Evolutionary conservation across 2,888 invertebrate species (phyloP).

Genomic region (Cerceris ruficornis): DNA sequence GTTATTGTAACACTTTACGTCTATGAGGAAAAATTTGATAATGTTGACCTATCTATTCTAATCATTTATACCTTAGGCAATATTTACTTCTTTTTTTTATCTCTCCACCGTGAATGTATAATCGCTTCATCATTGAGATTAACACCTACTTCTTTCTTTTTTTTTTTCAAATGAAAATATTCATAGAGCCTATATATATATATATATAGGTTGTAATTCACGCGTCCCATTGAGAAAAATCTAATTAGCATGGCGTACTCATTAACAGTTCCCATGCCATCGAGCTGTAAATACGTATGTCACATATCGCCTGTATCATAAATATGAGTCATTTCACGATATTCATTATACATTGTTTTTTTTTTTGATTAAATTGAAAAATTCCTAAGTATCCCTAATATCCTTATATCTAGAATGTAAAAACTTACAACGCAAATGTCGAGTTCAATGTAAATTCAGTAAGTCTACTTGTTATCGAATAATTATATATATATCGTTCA

Average conservation of each 20-base stretch:
- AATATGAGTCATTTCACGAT: constrained; percentile 43
- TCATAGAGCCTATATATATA: constrained; percentile 54
- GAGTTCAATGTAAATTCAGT: constrained; percentile 53
- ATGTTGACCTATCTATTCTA: constrained; percentile 79
- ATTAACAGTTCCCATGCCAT: constrained; percentile 33
- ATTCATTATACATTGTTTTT: neutral
- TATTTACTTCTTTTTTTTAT: constrained; percentile 50
- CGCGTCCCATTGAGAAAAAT: constrained; percentile 49
- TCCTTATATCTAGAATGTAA: constrained; percentile 66
- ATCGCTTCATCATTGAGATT: constrained; percentile 66
- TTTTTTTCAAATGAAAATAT: constrained; percentile 59
- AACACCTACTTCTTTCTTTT: constrained; percentile 63
- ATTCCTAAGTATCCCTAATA: constrained; percentile 70
- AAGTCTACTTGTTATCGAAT: constrained; percentile 55
- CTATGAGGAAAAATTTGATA: constrained; percentile 78
- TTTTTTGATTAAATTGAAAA: constrained; percentile 76
- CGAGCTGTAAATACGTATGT: constrained; percentile 67
- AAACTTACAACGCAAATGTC: constrained; percentile 66
- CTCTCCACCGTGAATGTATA: constrained; percentile 65
- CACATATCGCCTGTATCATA: constrained; percentile 54
- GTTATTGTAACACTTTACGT: constrained; percentile 73
- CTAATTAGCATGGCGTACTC: constrained; percentile 42
- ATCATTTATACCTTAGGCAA: constrained; percentile 71
- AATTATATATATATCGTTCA: constrained; percentile 44
- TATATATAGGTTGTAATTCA: constrained; percentile 25